A percentile compares a stretch with the other conserved stretches of the same genome.
Evolutionary conservation across 2,888 invertebrate species (phyloP).

Genomic region (Dasysyrphus tricinctus): DNA sequence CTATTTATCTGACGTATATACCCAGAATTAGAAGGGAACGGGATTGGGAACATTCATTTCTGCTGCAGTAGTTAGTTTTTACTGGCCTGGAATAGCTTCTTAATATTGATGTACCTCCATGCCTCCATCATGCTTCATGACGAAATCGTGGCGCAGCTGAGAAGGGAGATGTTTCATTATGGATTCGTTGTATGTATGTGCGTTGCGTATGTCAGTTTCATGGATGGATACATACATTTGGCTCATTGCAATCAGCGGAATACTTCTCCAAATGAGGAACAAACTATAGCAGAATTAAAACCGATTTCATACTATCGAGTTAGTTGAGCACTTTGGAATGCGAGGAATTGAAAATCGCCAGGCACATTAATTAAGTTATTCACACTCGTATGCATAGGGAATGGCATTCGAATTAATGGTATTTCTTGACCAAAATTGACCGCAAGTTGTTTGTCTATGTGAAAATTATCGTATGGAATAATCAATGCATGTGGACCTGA

Average conservation of each 20-base stretch:
- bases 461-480: neutral
- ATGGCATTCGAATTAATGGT: conserved; percentile 18
- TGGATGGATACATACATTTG: conserved; percentile 42
- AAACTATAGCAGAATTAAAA: conserved; percentile 61
- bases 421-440: neutral
- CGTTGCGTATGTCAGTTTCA: conserved; percentile 33
- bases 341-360: conserved; percentile 63
- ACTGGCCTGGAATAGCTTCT: conserved; percentile 29
- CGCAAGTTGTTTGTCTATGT: neutral
- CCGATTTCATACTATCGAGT: conserved; percentile 71
- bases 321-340: conserved; percentile 64
- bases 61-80: conserved; percentile 48
- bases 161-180: conserved; percentile 46
- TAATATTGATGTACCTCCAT: conserved; percentile 24
- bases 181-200: conserved; percentile 38
- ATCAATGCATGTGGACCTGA: neutral
- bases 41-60: conserved; percentile 17
- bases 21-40: conserved; percentile 35
- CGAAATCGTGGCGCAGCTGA: too few relatives aligned
- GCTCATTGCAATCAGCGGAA: conserved; percentile 60
- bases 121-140: neutral
- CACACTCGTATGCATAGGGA: conserved; percentile 64
- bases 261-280: conserved; percentile 61
- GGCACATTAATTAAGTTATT: conserved; percentile 73
- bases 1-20: conserved; percentile 43